Percentiles rank a stretch among this genome's conserved stretches.
phyloP scores from a whole-genome alignment of 2,113 vertebrate genomes.

The Thinocorus orbignyianus region DNA sequence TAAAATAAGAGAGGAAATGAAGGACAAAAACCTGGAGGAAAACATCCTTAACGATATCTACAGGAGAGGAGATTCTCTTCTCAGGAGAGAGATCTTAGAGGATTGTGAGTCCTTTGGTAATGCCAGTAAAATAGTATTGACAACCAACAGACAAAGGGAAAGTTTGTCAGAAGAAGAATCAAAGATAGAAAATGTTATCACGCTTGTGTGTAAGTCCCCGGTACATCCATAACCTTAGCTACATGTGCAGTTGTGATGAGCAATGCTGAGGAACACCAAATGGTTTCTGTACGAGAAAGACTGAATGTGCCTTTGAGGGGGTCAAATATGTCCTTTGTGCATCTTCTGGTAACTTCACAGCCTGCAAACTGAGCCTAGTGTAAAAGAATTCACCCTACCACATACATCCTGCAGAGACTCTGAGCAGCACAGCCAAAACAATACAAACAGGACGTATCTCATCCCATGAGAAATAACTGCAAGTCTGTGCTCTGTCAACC shows the following conservation, averaged over 20 bases:
- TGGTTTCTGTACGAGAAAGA: background rate
- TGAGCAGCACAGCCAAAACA: background rate
- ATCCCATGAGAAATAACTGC: background rate
- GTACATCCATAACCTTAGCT: background rate
- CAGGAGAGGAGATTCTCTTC: background rate
- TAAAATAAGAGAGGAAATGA: background rate
- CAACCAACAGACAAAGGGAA: background rate
- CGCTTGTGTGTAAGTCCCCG: background rate
- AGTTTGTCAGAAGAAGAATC: background rate
- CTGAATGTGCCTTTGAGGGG: background rate
- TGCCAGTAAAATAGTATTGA: background rate
- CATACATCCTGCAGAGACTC: background rate
- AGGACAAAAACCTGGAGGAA: background rate
- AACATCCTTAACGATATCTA: background rate
- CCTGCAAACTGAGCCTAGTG: background rate
- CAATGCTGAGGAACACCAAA: background rate
- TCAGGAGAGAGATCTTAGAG: background rate
- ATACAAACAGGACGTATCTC: fast-evolving
- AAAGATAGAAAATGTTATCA: background rate
- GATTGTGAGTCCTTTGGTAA: background rate
- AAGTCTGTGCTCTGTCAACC: background rate
- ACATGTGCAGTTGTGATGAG: background rate
- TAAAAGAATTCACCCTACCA: background rate
- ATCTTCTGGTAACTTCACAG: background rate
- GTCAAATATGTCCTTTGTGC: background rate